Evolutionary conservation across 2,888 invertebrate genomes (phyloP).

Genomic region (Ormyrus nitidulus): DNA sequence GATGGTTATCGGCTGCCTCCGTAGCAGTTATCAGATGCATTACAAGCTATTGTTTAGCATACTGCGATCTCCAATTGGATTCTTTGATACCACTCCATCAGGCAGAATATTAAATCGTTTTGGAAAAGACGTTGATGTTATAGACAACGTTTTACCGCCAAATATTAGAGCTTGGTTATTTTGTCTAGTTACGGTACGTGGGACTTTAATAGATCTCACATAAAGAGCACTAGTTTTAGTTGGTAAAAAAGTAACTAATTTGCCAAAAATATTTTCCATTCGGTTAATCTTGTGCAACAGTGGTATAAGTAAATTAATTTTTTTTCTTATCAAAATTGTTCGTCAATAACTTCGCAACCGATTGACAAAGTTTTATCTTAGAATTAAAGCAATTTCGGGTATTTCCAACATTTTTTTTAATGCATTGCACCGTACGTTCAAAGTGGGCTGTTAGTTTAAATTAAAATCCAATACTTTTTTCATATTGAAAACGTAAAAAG

Average conservation of each 20-base stretch:
- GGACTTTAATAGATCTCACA: constrained; percentile 61
- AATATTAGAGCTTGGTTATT: constrained; percentile 82
- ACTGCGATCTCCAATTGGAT: constrained; percentile 82
- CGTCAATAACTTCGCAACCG: not conserved
- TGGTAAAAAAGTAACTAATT: constrained; percentile 19
- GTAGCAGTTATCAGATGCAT: constrained; percentile 79
- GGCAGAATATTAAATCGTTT: constrained; percentile 88
- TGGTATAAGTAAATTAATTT: constrained; percentile 40
- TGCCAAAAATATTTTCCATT: constrained; percentile 12
- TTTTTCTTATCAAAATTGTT: constrained; percentile 13
- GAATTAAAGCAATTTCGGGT: too few relatives aligned
- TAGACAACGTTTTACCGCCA: constrained; percentile 85
- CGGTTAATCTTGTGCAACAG: constrained; percentile 28
- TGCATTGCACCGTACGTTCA: too few relatives aligned
- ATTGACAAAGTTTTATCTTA: not conserved
- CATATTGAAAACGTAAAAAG: constrained; percentile 22
- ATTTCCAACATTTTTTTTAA: too few relatives aligned
- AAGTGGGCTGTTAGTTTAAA: constrained; percentile 14
- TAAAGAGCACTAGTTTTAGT: constrained; percentile 43
- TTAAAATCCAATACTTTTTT: constrained; percentile 25
- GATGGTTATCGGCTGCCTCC: constrained; percentile 72
- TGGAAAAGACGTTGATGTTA: constrained; percentile 84
- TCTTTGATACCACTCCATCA: constrained; percentile 88
- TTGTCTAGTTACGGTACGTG: constrained; percentile 73
- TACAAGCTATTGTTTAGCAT: constrained; percentile 80